These are phyloP conservation scores for Dermolepida albohirtum DNA, from an alignment of 2,888 invertebrate genomes.

Conservation along the genomic window DNA sequence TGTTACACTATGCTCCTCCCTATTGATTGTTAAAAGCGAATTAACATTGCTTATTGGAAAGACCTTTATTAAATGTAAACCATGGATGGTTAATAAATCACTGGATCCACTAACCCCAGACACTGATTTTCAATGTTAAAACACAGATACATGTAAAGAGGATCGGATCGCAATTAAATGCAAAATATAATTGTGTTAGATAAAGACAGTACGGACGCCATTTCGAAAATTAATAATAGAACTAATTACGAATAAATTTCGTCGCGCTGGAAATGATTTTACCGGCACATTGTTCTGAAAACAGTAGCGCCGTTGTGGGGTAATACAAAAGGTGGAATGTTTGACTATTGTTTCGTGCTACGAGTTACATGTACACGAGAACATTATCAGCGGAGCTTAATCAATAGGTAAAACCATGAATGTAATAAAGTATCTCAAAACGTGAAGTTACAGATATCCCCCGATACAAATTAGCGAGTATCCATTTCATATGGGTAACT, in stretches of 20 bases:
- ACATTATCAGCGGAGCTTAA: conserved; percentile 4
- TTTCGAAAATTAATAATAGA: conserved; percentile 16
- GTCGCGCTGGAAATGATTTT: neutral
- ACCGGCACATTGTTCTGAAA: too few species aligned
- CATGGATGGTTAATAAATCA: conserved; percentile 4
- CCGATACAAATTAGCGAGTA: conserved; percentile 28
- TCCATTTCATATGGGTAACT: conserved; percentile 17
- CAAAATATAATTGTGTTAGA: conserved; percentile 1
- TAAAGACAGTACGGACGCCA: neutral
- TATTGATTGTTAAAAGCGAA: conserved; percentile 5
- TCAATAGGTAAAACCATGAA: conserved; percentile 26
- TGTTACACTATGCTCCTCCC: neutral
- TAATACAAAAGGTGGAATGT: too few species aligned
- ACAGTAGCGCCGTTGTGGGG: too few species aligned
- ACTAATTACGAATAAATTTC: conserved; percentile 12
- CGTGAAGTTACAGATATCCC: conserved; percentile 19
- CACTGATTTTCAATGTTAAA: conserved; percentile 10
- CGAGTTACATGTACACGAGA: too few species aligned
- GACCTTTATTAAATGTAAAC: conserved; percentile 14
- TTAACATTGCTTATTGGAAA: conserved; percentile 4
- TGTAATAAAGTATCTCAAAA: conserved; percentile 29
- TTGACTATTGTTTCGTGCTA: too few species aligned
- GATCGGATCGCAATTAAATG: conserved; percentile 8
- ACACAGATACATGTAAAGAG: neutral
- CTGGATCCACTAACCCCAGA: neutral